A percentile compares a stretch with the other conserved stretches of the same genome.
These are phyloP conservation scores for Passer domesticus DNA, from an alignment of 2,113 vertebrate genomes.

Conservation along the genomic window DNA sequence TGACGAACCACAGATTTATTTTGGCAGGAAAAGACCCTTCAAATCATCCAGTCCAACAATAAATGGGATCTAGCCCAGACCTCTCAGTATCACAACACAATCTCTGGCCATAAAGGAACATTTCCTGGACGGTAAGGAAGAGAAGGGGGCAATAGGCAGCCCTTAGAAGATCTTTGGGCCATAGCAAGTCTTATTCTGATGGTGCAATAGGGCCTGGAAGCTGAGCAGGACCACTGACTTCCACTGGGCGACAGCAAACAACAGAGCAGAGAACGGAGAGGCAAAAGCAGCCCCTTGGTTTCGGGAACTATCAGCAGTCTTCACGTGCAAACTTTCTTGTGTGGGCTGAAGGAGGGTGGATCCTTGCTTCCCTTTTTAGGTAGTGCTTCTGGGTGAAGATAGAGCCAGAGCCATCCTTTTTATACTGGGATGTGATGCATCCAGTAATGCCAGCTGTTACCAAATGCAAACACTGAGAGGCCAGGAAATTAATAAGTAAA, in stretches of 20 bases:
- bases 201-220: not conserved
- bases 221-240: not conserved
- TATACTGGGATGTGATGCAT: not conserved
- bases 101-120: not conserved
- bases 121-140: not conserved
- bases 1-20: not conserved
- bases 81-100: not conserved
- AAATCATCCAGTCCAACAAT: rapidly evolving
- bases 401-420: not conserved
- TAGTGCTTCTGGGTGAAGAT: not conserved
- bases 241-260: rapidly evolving
- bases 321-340: not conserved
- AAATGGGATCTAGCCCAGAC: not conserved
- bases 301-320: not conserved
- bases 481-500: not conserved
- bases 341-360: not conserved
- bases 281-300: not conserved
- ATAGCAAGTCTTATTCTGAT: not conserved
- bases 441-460: not conserved
- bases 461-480: not conserved
- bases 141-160: not conserved
- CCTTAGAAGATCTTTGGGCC: not conserved
- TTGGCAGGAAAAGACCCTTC: not conserved
- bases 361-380: not conserved
- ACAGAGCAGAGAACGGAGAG: not conserved